These are phyloP conservation scores for Oconnorella tubifera DNA, from an alignment of 2,888 invertebrate genomes.

Conservation along the genomic window DNA sequence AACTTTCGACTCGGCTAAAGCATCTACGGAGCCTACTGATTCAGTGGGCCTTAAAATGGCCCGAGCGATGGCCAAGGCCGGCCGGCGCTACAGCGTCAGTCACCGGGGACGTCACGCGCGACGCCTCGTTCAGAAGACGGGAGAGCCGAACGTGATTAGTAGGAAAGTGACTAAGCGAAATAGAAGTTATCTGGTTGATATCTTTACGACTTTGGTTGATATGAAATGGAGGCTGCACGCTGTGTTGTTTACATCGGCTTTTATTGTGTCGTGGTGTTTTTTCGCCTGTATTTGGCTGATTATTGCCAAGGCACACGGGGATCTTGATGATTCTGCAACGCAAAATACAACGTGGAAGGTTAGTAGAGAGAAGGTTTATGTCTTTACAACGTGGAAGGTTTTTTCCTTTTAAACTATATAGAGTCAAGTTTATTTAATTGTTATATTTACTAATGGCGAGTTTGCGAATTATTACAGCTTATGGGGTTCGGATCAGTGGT, in stretches of 20 bases:
- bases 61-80: not conserved
- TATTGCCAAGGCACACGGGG: slow-evolving; percentile 52
- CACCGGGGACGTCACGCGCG: not conserved
- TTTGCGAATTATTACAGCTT: too few species aligned
- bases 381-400: too few species aligned
- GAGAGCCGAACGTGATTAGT: slow-evolving; percentile 30
- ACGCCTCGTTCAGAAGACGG: not conserved
- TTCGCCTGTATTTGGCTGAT: slow-evolving; percentile 65
- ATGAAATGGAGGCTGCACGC: slow-evolving; percentile 71
- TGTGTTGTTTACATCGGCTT: slow-evolving; percentile 81
- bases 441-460: too few species aligned
- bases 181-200: slow-evolving; percentile 70
- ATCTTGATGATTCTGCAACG: not conserved
- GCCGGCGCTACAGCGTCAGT: not conserved
- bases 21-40: too few species aligned
- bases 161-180: slow-evolving; percentile 28
- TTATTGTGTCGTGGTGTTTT: slow-evolving; percentile 77
- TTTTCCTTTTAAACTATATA: too few species aligned
- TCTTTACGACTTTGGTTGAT: slow-evolving; percentile 55
- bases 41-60: not conserved
- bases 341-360: not conserved
- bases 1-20: too few species aligned
- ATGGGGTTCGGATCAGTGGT: too few species aligned
- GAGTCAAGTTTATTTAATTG: too few species aligned
- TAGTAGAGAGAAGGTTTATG: too few species aligned